Base-by-base conservation (phyloP, 1,140 invertebrate genomes). In the Trichomalopsis sarcophagae region DNA sequence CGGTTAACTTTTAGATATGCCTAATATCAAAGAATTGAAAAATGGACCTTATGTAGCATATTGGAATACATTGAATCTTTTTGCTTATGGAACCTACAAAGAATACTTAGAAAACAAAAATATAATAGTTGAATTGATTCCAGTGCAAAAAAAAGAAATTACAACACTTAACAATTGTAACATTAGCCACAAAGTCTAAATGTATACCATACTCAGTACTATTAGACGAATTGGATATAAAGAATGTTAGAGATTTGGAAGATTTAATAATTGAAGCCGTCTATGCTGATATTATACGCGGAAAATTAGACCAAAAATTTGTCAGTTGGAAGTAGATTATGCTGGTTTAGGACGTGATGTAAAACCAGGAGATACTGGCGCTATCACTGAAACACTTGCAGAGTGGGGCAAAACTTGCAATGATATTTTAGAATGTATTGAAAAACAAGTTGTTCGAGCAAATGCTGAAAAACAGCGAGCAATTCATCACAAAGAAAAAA, bases 221-320 rank as follows among this genome's bases (percentile, higher is more conserved):
- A 27, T 92, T 98, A 21, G 95, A 97, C 91, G 97, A 99, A 93
- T 93, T 99, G 66, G 97, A 97, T 90, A 96, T 99, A 84, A 96
- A 97, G 88, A 98, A 99, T 94, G 96, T 99, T 17, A 94, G 98
- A 87, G 97, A 99, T 91, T 93, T 99, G 77, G 98, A 99, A 94
- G 98, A 99, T 94, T 94, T 99, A 71, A 99, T 99, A 81, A 99
- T 99, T 89, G 98, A 99, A 95, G 98, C 98, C 10, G 98, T 99
- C 89, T 99, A 99, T 94, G 97, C 97, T 87, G 98, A 99, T 93
- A 98, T 99, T 88, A 98, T 99, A 85, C 97, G 97, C 89, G 98
- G 98, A 0, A 99, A 99, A 94, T 92, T 99, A 82, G 98, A 99
- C 93, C 98, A 99, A 92, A 97, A 90, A 98, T 98, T 92, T 96